phyloP scores from a whole-genome alignment of 2,113 vertebrate genomes.

The Gorsachius goisagi region DNA sequence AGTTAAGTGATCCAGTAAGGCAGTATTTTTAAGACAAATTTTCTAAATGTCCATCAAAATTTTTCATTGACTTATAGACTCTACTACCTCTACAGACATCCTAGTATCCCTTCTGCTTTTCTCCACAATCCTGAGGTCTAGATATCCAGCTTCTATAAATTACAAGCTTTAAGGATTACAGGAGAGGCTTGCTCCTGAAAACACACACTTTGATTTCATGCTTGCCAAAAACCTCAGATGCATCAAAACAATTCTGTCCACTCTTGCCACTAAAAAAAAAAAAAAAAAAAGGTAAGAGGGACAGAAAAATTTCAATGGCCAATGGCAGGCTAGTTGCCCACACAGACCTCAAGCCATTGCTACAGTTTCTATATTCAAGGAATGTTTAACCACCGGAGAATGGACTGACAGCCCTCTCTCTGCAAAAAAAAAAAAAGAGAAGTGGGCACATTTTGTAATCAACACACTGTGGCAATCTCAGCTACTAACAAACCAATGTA shows the following conservation, averaged over 20 bases:
- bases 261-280: not conserved
- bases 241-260: not conserved
- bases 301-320: not conserved
- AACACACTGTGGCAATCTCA: not conserved
- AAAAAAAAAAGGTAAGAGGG: fast-evolving
- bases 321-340: not conserved
- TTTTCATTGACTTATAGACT: not conserved
- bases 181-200: not conserved
- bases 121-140: not conserved
- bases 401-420: not conserved
- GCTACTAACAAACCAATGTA: not conserved
- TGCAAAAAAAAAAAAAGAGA: not conserved
- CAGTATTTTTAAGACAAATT: not conserved
- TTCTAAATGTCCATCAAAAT: not conserved
- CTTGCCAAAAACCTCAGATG: not conserved
- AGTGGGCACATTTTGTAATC: not conserved
- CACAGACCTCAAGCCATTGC: not conserved
- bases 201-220: not conserved
- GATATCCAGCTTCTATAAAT: not conserved
- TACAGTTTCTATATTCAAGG: not conserved
- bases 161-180: not conserved
- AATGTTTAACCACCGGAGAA: not conserved
- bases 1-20: not conserved
- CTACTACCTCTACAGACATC: not conserved
- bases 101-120: not conserved